Base-by-base conservation (phyloP, 2,797 vertebrate species). In the Spizella passerina region DNA sequence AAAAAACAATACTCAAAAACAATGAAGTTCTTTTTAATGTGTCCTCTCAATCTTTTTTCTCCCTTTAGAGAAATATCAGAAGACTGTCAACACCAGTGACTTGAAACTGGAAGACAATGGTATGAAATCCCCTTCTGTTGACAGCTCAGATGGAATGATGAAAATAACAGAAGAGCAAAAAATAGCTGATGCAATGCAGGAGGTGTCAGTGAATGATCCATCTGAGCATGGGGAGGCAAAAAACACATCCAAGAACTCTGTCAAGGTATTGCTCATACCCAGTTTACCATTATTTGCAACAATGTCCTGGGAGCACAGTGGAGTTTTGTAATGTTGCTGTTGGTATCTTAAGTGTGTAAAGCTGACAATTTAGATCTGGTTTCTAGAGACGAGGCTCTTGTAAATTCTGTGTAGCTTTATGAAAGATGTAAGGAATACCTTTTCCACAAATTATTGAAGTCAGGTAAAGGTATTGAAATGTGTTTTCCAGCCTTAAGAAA, bases 21-120 rank as follows among this genome's bases (percentile, higher is more conserved):
- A 9, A 17, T 16, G 1, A 47, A 41, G 29, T 79, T 83, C 39
- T 84, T 86, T 15, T 78, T 90, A 16, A 43, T 55, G 9, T 86
- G 27, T 80, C 16, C 5, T n/a, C 20, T 86, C 23, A 32, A 68
- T 72, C 29, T 34, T 34, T 83, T 85, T 77, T 82, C 53, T 78
- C 20, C 53, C 4, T 6, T 93, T 86, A 99, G 98, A 96, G 95
- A 63, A 47, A 38, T 91, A 96, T 63, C 90, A 95, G 83, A 96
- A 71, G 94, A 96, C 22, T 59, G 18, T 85, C 89, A 93, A 19
- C 64, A 55, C 14, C 81, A 96, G 79, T 73, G 96, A 87, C 49
- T 93, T 91, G 52, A 96, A 95, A 75, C 95, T 96, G 60, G 81
- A 82, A 36, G 68, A 93, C 50, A 94, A 17, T 36, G 82, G 66